Percentiles rank a stretch among this genome's conserved stretches.
These are phyloP conservation scores for Drosophila kanekoi DNA, from an alignment of 2,888 invertebrate genomes.

Conservation along the genomic window DNA sequence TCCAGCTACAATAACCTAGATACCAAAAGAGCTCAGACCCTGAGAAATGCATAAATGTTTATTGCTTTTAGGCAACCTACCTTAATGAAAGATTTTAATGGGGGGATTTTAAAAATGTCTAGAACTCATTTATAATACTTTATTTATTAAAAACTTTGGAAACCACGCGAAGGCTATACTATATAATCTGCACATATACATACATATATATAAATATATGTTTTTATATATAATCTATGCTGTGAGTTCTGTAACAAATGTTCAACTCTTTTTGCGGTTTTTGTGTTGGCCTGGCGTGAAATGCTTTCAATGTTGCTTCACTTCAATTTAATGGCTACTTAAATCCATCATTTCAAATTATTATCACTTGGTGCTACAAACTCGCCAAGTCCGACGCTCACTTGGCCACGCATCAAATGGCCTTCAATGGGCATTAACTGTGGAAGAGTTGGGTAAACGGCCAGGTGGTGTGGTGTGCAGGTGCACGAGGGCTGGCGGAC, in stretches of 20 bases:
- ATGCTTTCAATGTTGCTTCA: conserved; percentile 43
- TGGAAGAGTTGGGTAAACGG: conserved; percentile 24
- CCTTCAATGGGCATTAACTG: conserved; percentile 71
- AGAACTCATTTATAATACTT: background rate
- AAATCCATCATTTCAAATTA: conserved; percentile 77
- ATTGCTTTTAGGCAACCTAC: too few relatives aligned
- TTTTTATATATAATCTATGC: background rate
- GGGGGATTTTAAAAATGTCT: background rate
- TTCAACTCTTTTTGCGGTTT: background rate
- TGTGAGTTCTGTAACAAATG: background rate
- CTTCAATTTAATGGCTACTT: conserved; percentile 74
- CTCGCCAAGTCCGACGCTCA: conserved; percentile 52
- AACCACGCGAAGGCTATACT: background rate
- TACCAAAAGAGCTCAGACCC: too few relatives aligned
- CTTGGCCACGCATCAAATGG: conserved; percentile 77
- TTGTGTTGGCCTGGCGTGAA: background rate
- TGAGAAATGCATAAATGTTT: too few relatives aligned
- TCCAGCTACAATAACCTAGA: too few relatives aligned
- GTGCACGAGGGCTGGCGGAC: conserved; percentile 3
- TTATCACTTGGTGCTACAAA: conserved; percentile 58
- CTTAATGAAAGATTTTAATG: background rate
- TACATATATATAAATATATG: too few relatives aligned
- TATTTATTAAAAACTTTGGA: background rate
- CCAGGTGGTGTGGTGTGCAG: conserved; percentile 9
- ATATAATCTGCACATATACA: too few relatives aligned